Evolutionary conservation across 2,113 vertebrate genomes (phyloP), one percentile per base, ranked within the genome.

Genomic region (Corythornis madagascariensis): DNA sequence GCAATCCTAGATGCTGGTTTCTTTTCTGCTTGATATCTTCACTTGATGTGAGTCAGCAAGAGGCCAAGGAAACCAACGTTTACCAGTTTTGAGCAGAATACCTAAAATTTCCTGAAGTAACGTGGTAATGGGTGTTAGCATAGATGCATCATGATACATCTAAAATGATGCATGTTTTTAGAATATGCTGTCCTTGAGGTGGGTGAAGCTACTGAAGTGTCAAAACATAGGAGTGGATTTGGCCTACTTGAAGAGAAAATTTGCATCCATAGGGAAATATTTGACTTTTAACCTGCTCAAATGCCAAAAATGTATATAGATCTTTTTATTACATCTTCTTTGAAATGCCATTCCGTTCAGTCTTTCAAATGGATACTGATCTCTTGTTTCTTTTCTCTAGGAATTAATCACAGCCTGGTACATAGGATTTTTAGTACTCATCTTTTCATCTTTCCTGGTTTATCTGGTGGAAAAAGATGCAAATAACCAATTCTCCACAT

Each of bases 361-460:
- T 88, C 61, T 89, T 40, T 93, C 91, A 70, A 70, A 78, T 67
- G 10, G 18, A 61, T 84, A 74, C 59, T 93, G 21, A 89, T 96
- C 17, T 83, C 61, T 79, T 8, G 78, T 93, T 76, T 97, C 88
- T 98, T 96, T 88, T 93, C 67, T 92, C 67, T 96, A 99, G 99
- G 99, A 99, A 95, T 98, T 99, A 97, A 99, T 99, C 82, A 99
- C 99, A 26, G 99, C 99, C 89, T 99, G 99, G 99, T 99, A 99
- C 97, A 99, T 99, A 82, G 99, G 99, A 96, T 99, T 99, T 98
- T 97, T 99, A 97, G 99, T 99, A 59, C 99, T 99, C 92, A 99
- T 99, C 97, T 99, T 99, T 97, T 99, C 99, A 53, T 99, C 99
- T 28, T 99, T 99, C 97, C 98, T 99, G 79, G 99, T 99, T 96